Base-by-base conservation (phyloP, 2,113 vertebrate species). In the Blennius ocellaris region DNA sequence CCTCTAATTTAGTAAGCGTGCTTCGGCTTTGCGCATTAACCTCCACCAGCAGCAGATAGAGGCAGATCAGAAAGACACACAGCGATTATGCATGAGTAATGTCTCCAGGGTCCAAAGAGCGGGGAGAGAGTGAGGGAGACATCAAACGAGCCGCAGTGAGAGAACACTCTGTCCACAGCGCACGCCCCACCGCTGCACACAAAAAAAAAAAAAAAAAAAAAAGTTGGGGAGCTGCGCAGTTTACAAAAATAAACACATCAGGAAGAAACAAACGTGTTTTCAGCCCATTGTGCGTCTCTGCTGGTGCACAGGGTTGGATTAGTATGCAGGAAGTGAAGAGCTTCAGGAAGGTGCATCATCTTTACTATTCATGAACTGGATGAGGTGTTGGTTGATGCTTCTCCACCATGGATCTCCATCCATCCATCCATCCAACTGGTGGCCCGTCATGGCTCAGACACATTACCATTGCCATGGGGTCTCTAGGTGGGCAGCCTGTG, bases 51-150 rank as follows among this genome's bases (percentile, higher is more conserved):
- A 69, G 78, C 60, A 80, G 71, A 87, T 80, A 82, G 77, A 88
- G 72, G 80, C 82, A 85, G 82, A 83, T 87, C 80, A 90, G 82
- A 92, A 88, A 86, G 82, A 87, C 80, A 76, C 83, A 81, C 82
- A 73, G 82, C 57, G 81, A 91, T 91, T 91, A 92, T 92, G 90
- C 90, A 89, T 88, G 85, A 90, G 76, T 74, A 85, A 90, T 83
- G 83, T 91, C 89, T 89, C 90, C 67, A 39, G 90, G 85, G 89
- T 82, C 77, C 75, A 62, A 11, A 69, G 41, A 64, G 21, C 21
- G 21, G 4, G 21, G 52, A 17, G 41, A 60, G 63, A 55, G 78
- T 80, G 54, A 30, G 58, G 75, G 66, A 49, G 45, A 74, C 64
- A 63, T 51, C 54, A 43, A 74, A 64, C 59, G 54, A 57, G 80